A percentile compares a stretch with the other conserved stretches of the same genome.
phyloP scores from a whole-genome alignment of 2,888 invertebrate species.

The Carcina quercana region DNA sequence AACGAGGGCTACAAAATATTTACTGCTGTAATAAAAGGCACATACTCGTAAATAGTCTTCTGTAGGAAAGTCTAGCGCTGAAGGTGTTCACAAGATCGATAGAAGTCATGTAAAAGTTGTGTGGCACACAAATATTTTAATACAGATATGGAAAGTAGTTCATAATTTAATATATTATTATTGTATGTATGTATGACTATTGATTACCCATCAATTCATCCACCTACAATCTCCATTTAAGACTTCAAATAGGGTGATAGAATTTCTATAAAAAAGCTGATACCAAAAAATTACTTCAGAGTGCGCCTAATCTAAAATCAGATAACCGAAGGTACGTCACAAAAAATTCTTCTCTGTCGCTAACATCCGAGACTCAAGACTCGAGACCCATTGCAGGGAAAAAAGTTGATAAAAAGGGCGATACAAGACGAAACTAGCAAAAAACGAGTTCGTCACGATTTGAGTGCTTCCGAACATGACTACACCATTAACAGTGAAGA shows the following conservation, averaged over 20 bases:
- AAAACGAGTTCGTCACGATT: conserved; percentile 46
- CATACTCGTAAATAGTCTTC: too few relatives aligned
- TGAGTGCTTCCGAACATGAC: conserved; percentile 51
- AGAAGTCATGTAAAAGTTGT: too few relatives aligned
- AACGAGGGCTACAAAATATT: too few relatives aligned
- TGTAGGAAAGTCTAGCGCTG: too few relatives aligned
- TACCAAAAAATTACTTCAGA: conserved; percentile 25
- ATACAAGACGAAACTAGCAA: conserved; percentile 31
- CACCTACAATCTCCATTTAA: too few relatives aligned
- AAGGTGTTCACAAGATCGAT: too few relatives aligned
- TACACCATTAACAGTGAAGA: conserved; percentile 26
- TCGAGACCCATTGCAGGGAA: conserved; percentile 19
- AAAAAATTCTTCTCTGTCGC: conserved; percentile 41
- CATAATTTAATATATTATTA: too few relatives aligned
- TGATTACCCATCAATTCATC: too few relatives aligned
- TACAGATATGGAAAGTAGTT: too few relatives aligned
- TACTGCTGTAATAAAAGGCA: too few relatives aligned
- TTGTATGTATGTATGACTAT: too few relatives aligned
- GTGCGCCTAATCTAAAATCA: conserved; percentile 53
- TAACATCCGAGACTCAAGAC: conserved; percentile 20
- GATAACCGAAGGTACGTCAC: conserved; percentile 42
- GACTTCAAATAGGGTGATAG: neutral
- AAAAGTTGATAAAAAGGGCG: conserved; percentile 36
- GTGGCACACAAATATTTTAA: too few relatives aligned
- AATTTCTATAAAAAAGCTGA: conserved; percentile 26